phyloP scores from a whole-genome alignment of 2,797 vertebrate species.

The Potorous gilbertii region DNA sequence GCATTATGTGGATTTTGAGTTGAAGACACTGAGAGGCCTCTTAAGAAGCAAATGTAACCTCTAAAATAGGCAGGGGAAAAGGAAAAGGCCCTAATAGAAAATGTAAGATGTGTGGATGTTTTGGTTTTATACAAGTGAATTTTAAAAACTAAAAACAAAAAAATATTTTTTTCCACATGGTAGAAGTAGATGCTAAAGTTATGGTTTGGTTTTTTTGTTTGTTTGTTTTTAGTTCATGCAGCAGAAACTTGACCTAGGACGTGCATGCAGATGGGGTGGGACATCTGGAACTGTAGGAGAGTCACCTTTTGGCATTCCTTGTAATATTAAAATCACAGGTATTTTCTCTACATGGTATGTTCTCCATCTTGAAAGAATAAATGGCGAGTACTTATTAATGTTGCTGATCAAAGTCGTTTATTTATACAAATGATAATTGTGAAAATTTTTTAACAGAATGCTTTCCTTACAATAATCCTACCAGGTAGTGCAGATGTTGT shows the following conservation, averaged over 20 bases:
- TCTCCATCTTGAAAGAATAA: constrained; percentile 72
- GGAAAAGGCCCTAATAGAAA: constrained; percentile 33
- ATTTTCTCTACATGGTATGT: constrained; percentile 70
- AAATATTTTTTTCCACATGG: constrained; percentile 50
- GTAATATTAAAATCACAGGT: constrained; percentile 97
- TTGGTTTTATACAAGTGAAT: constrained; percentile 62
- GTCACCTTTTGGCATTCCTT: constrained; percentile 93
- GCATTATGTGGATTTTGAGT: constrained; percentile 37
- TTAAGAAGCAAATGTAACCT: constrained; percentile 52
- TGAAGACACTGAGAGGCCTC: constrained; percentile 40
- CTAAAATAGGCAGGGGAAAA: constrained; percentile 41
- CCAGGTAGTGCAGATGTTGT: background rate
- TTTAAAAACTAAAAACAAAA: constrained; percentile 14
- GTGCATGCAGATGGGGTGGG: constrained; percentile 90
- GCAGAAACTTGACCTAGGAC: constrained; percentile 89
- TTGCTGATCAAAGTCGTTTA: constrained; percentile 55
- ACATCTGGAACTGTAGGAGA: constrained; percentile 91
- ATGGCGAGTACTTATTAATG: constrained; percentile 47
- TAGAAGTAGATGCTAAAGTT: constrained; percentile 69
- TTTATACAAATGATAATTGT: constrained; percentile 45
- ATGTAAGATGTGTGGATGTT: constrained; percentile 17
- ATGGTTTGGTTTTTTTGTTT: constrained; percentile 78
- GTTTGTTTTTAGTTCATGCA: constrained; percentile 90
- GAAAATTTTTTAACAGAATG: background rate
- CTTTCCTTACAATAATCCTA: background rate